phyloP scores from a whole-genome alignment of 2,797 vertebrate genomes.

The Falco peregrinus region DNA sequence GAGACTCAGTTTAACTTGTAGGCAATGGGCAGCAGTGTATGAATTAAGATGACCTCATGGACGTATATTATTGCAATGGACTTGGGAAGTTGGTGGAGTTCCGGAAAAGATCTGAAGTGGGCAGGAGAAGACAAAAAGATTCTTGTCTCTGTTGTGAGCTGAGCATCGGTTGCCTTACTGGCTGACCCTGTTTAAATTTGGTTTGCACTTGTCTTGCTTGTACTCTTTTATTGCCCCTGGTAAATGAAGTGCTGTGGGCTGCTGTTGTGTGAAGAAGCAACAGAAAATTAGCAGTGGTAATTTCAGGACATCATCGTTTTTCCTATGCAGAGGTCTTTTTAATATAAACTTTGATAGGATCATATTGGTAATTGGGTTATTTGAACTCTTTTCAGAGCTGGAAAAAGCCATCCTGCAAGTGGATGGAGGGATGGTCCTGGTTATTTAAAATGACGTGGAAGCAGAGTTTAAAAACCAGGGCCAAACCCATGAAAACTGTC shows the following conservation, averaged over 20 bases:
- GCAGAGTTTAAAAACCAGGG: not conserved
- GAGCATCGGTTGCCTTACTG: not conserved
- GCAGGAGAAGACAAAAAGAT: slow-evolving; percentile 61
- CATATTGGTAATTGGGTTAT: not conserved
- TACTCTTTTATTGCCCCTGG: not conserved
- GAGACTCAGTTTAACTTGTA: slow-evolving; percentile 47
- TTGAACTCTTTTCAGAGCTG: not conserved
- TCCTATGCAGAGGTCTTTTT: not conserved
- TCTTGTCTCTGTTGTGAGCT: slow-evolving; percentile 30
- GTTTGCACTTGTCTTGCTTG: not conserved
- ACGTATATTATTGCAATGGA: slow-evolving; percentile 31
- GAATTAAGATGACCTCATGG: slow-evolving; percentile 34
- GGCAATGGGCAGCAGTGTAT: slow-evolving; percentile 16
- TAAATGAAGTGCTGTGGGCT: not conserved
- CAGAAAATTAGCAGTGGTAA: not conserved
- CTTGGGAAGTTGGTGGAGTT: slow-evolving; percentile 41
- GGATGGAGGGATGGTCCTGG: not conserved
- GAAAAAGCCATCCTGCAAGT: not conserved
- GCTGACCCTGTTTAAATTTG: slow-evolving; percentile 33
- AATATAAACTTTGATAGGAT: not conserved
- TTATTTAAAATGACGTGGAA: not conserved
- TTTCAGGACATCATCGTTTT: not conserved
- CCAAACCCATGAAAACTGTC: not conserved
- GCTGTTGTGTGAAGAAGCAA: not conserved
- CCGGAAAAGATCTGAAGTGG: slow-evolving; percentile 55